Conservation (phyloP, 1,140 invertebrate species). For the Anastrepha obliqua region DNA sequence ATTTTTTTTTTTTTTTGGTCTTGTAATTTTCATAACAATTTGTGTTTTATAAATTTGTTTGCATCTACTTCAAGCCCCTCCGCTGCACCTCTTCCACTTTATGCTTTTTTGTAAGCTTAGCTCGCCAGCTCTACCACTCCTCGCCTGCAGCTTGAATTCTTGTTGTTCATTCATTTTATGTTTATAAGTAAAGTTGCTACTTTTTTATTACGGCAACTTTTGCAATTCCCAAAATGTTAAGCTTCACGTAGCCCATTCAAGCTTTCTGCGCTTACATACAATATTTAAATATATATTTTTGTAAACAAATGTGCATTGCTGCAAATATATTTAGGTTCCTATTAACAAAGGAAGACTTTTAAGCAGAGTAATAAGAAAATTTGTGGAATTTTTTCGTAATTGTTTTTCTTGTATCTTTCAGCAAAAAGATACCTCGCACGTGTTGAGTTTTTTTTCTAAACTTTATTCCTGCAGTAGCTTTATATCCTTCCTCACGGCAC, state of each 20-base stretch:
- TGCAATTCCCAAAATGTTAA: constrained; percentile 31
- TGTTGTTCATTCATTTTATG: neutral
- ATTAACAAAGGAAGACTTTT: constrained; percentile 21
- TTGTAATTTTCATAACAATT: constrained; percentile 38
- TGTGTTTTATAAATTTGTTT: constrained; percentile 48
- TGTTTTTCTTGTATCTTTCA: constrained; percentile 4
- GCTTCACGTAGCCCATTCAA: constrained; percentile 24
- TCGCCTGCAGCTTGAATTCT: too few species aligned
- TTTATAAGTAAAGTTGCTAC: constrained; percentile 15
- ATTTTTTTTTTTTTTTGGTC: neutral
- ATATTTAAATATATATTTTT: neutral
- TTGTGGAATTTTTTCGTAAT: constrained; percentile 22
- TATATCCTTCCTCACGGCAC: neutral
- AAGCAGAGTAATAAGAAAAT: constrained; percentile 14
- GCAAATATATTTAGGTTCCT: neutral
- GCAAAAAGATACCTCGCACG: neutral
- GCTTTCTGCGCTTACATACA: neutral
- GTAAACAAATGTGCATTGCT: neutral
- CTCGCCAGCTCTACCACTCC: neutral
- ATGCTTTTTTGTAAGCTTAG: neutral
- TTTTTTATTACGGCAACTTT: constrained; percentile 14
- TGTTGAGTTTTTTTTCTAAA: constrained; percentile 1
- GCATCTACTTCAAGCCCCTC: neutral
- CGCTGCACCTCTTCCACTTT: neutral
- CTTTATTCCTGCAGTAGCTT: neutral